Percentiles rank a stretch among this genome's conserved stretches.
Conservation (phyloP, 2,113 vertebrate species). For the Carlito syrichta region DNA sequence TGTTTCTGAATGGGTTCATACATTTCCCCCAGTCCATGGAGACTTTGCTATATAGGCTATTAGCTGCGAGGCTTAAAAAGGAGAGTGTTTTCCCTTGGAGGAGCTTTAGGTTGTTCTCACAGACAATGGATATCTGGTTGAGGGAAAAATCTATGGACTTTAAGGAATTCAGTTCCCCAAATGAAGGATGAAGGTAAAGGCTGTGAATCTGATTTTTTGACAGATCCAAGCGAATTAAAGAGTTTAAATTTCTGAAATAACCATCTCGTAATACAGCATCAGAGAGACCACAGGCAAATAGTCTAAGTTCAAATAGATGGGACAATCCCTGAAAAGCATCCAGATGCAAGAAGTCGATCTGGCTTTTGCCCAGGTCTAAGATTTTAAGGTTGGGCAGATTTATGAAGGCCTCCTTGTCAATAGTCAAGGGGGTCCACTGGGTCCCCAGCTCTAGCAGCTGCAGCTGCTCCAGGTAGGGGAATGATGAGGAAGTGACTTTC, state of each 20-base stretch:
- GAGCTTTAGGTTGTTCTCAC: slow-evolving; percentile 85
- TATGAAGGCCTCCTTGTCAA: slow-evolving; percentile 86
- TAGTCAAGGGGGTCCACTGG: slow-evolving; percentile 77
- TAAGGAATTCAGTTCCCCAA: slow-evolving; percentile 83
- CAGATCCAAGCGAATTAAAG: slow-evolving; percentile 84
- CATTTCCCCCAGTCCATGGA: slow-evolving; percentile 80
- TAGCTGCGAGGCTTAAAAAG: slow-evolving; percentile 78
- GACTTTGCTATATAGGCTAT: slow-evolving; percentile 16
- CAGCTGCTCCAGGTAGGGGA: slow-evolving; percentile 81
- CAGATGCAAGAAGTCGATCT: slow-evolving; percentile 76
- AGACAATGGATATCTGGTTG: slow-evolving; percentile 83
- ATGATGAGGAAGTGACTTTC: slow-evolving; percentile 79
- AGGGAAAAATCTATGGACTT: slow-evolving; percentile 78
- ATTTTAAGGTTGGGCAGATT: slow-evolving; percentile 80
- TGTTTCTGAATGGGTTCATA: slow-evolving; percentile 87
- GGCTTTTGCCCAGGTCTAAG: slow-evolving; percentile 83
- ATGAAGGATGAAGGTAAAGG: slow-evolving; percentile 86
- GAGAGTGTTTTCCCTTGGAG: slow-evolving; percentile 87
- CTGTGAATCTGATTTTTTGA: slow-evolving; percentile 80
- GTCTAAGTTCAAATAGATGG: slow-evolving; percentile 76
- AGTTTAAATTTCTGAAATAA: slow-evolving; percentile 86
- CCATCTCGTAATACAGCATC: slow-evolving; percentile 82
- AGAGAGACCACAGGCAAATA: slow-evolving; percentile 81
- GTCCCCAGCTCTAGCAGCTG: slow-evolving; percentile 76
- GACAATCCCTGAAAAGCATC: slow-evolving; percentile 87